These are phyloP conservation scores for Mylabris phalerata DNA, from an alignment of 1,140 invertebrate genomes.

Conservation along the genomic window DNA sequence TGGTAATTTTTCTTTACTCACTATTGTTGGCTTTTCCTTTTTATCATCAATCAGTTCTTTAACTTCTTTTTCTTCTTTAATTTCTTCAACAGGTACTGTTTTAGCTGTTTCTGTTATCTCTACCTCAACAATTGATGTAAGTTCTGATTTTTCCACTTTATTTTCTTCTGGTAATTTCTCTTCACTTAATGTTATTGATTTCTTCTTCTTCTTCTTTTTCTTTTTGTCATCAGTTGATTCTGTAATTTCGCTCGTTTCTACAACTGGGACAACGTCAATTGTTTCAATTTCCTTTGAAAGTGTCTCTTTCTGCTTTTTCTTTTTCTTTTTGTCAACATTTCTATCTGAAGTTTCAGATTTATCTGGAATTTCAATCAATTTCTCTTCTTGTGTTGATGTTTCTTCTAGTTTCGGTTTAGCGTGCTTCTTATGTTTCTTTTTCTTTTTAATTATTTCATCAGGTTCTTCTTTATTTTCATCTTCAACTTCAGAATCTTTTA, in stretches of 20 bases:
- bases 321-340: background rate
- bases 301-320: background rate
- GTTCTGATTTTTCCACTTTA: background rate
- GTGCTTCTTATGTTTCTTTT: background rate
- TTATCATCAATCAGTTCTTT: background rate
- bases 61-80: background rate
- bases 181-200: background rate
- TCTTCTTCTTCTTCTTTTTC: constrained; percentile 2
- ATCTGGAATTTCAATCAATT: constrained; percentile 1
- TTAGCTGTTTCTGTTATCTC: too few species aligned
- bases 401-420: background rate
- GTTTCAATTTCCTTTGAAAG: background rate
- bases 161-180: background rate
- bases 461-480: background rate
- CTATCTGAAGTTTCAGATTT: background rate
- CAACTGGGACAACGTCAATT: background rate
- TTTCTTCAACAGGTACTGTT: too few species aligned
- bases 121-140: too few species aligned
- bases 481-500: constrained; percentile 4
- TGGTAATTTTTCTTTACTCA: too few species aligned
- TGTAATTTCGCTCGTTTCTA: background rate
- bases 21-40: too few species aligned
- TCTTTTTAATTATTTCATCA: constrained; percentile 3
- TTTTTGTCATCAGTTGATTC: background rate
- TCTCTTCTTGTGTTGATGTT: background rate